These are phyloP conservation scores for Melinaea marsaeus DNA, from an alignment of 2,888 invertebrate genomes.

Conservation along the genomic window DNA sequence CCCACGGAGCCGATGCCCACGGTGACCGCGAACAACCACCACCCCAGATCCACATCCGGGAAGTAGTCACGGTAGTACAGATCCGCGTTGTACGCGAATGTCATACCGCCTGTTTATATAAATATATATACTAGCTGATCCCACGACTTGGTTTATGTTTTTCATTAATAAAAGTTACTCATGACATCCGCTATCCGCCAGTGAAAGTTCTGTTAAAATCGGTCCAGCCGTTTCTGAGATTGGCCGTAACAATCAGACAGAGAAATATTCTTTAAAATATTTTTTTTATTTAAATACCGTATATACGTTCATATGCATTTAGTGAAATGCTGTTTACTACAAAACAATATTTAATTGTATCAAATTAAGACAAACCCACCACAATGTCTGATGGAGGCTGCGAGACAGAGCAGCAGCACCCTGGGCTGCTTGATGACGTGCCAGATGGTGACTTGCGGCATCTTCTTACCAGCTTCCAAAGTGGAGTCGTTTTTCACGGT, in stretches of 20 bases:
- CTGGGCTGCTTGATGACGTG: constrained; percentile 87
- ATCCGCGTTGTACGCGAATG: constrained; percentile 94
- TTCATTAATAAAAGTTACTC: no score
- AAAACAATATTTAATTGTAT: no score
- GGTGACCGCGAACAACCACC: constrained; percentile 93
- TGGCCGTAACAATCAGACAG: no score
- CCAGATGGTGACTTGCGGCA: constrained; percentile 82
- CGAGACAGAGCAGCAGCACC: constrained; percentile 87
- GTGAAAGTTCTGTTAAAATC: no score
- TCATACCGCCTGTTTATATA: constrained; percentile 84
- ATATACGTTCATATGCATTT: no score
- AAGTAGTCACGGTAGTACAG: constrained; percentile 92
- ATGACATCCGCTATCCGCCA: no score
- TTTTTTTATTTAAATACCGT: no score
- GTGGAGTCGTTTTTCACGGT: constrained; percentile 53
- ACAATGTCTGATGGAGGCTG: constrained; percentile 93
- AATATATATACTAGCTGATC: neutral
- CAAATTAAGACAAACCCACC: constrained; percentile 66
- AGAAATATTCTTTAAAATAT: no score
- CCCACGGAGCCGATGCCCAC: constrained; percentile 90
- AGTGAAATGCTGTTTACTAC: no score
- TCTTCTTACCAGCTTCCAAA: constrained; percentile 65
- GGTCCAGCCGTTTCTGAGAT: no score
- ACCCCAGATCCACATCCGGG: constrained; percentile 92
- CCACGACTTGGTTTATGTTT: no score